Percentiles rank a stretch among this genome's conserved stretches.
Conservation (phyloP, 2,797 vertebrate genomes). For the Apodemus agrarius region DNA sequence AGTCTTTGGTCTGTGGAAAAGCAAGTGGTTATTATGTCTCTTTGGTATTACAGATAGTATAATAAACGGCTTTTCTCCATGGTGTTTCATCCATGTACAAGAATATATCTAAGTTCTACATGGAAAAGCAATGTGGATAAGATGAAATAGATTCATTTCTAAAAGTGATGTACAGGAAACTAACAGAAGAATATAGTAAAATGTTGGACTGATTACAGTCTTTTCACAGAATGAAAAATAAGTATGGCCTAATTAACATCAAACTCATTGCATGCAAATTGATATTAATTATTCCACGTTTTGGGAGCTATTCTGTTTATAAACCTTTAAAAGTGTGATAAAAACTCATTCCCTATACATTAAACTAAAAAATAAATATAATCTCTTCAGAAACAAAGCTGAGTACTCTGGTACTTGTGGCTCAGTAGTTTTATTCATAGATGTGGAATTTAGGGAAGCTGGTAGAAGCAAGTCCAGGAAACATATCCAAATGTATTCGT, state of each 20-base stretch:
- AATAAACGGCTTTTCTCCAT: neutral
- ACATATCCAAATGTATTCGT: neutral
- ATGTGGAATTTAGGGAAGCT: neutral
- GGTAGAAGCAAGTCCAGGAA: accelerated
- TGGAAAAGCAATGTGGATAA: neutral
- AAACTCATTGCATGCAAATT: slow-evolving; percentile 25
- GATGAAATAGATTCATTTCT: neutral
- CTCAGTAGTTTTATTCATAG: neutral
- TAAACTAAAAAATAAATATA: neutral
- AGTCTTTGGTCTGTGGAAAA: neutral
- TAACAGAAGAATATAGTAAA: neutral
- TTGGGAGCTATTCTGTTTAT: neutral
- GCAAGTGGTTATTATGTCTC: neutral
- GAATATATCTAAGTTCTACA: neutral
- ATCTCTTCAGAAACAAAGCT: neutral
- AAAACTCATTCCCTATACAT: neutral
- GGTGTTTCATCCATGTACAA: neutral
- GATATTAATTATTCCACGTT: neutral
- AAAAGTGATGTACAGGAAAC: neutral
- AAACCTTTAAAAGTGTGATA: neutral
- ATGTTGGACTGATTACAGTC: neutral
- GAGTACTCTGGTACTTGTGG: neutral
- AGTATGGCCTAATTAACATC: neutral
- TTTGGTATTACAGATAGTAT: neutral
- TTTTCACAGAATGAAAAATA: neutral